A percentile compares a stretch with the other conserved stretches of the same genome.
phyloP scores from a whole-genome alignment of 2,888 invertebrate species.

The Dorcus hopei region DNA sequence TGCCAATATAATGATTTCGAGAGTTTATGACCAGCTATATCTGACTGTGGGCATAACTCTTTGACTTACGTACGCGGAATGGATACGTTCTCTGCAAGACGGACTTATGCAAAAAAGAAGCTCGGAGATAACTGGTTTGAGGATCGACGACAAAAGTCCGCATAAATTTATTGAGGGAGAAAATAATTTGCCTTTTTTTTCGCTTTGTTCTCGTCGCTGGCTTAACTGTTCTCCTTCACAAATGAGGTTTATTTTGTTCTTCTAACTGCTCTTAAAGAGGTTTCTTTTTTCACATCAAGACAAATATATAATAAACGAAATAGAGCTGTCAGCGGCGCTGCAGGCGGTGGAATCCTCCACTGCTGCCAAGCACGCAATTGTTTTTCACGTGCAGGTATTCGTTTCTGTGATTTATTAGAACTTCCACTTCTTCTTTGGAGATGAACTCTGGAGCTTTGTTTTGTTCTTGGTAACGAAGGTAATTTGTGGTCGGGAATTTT shows the following conservation, averaged over 20 bases:
- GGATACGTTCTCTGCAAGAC: background rate
- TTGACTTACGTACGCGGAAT: background rate
- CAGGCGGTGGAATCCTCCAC: slow-evolving; percentile 30
- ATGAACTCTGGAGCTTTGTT: too few relatives aligned
- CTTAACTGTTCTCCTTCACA: background rate
- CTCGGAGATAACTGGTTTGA: background rate
- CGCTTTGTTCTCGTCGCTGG: too few relatives aligned
- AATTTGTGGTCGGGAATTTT: too few relatives aligned
- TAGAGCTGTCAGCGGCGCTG: slow-evolving; percentile 31
- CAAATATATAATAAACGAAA: slow-evolving; percentile 23
- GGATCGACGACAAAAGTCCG: background rate
- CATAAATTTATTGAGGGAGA: background rate
- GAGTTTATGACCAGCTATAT: background rate
- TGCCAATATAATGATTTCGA: background rate
- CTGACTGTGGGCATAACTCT: background rate
- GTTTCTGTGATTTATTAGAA: background rate
- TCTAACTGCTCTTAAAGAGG: background rate
- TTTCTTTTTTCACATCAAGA: background rate
- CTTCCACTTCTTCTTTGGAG: too few relatives aligned
- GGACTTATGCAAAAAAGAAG: background rate
- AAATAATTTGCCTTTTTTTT: too few relatives aligned
- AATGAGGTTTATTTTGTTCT: background rate
- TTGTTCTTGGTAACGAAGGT: too few relatives aligned
- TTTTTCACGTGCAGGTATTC: slow-evolving; percentile 8
- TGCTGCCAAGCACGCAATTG: slow-evolving; percentile 29